Base-by-base conservation (phyloP, 2,113 vertebrate genomes). In the Apaloderma vittatum region DNA sequence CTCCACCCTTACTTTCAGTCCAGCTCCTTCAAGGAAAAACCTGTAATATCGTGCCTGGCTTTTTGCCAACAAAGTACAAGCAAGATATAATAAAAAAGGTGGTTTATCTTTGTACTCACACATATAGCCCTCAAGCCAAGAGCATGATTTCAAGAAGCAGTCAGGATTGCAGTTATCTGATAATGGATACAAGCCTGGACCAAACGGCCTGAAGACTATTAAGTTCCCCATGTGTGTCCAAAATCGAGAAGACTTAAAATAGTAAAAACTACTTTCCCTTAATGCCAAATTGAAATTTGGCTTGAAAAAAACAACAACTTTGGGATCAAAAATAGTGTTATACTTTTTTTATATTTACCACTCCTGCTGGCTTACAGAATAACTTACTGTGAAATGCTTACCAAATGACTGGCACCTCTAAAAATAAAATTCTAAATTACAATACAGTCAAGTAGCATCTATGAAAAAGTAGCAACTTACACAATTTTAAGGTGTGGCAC, bases 31-130 rank as follows among this genome's bases (percentile, higher is more conserved):
- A 27, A 82, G 24, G 12, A 22, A 70, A 48, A 92, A 70, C 17
- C 65, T 48, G 1, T 10, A 77, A 45, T 5, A n/a, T n/a, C 5
- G 30, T 5, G 5, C 3, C 3, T 13, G 12, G 32, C 8, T 46
- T 71, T 87, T 54, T n/a, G 46, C 36, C 36, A 75, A 36, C 6
- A 6, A 87, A 79, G 12, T 15, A 9, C 55, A 86, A 71, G 16
- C 15, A 88, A 57, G 9, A 61, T 6, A 29, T 57, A 70, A 46
- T 6, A 6, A 71, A 54, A 54, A 15, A 58, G 5, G 12, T 32
- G 10, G 12, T 24, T 92, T 75, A 46, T 51, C 48, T 88, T 26
- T 74, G 65, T 5, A 66, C 12, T 90, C 54, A 72, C 12, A 66
- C 10, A 43, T 3, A 27, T 23, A 40, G 65, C 10, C 13, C 29